Evolutionary conservation across 2,113 vertebrate genomes (phyloP), one percentile per base, ranked within the genome.

Genomic region (Zapus hudsonius): DNA sequence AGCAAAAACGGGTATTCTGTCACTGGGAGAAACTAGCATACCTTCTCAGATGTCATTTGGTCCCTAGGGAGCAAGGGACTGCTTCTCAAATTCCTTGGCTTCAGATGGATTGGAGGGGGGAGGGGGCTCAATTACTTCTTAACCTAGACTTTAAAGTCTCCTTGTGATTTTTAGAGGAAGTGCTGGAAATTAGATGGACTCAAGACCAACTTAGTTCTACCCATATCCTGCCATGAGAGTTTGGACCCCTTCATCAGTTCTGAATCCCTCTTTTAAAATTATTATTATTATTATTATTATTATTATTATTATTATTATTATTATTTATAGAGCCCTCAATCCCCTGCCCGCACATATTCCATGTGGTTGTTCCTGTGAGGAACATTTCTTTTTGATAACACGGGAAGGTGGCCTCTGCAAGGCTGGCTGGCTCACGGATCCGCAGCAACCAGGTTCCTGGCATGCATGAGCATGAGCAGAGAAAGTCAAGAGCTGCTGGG

Each of bases 401-500:
- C 23, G 40, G 44, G 7, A 69, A 82, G 88, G 57, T 72, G 20
- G 88, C 42, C 13, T 89, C 89, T 1, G 1, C 80, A 61, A 73
- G 86, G 81, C 47, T 38, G 33, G 29, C 82, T 63, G 36, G 10
- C 55, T 93, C 91, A 84, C 81, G 87, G 44, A 0, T 75, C 95
- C 93, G 66, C 44, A 8, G 84, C 91, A 55, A 52, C 81, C 72
- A 89, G 44, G 40, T 82, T 59, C n/a, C 44, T 47, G 79, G 89
- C 80, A 61, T 84, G 64, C 78, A 19, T 7, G 47, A 95, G 59
- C 75, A 44, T 0, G 15, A 89, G 76, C 42, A 4, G 33, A 86
- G 44, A 70, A 89, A 97, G 87, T 88, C 84, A 9, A 87, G 92
- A 69, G 57, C 61, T 52, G 82, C 87, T 80, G 88, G 90, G 94